These are phyloP conservation scores for Lithosia quadra DNA, from an alignment of 2,888 invertebrate species.

Conservation along the genomic window DNA sequence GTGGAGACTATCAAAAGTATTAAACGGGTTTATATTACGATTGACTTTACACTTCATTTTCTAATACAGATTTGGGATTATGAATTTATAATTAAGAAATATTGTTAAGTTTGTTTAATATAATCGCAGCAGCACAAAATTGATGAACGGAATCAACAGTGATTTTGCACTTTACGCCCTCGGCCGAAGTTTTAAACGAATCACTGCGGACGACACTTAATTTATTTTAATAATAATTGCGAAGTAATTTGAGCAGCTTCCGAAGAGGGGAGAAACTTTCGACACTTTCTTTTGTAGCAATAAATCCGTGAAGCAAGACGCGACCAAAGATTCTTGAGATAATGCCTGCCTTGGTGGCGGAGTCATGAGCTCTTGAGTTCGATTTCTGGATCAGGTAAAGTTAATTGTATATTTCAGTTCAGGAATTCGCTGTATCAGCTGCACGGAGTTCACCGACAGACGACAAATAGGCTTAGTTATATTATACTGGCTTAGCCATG, in stretches of 20 bases:
- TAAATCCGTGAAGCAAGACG: background rate
- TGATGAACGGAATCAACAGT: conserved; percentile 24
- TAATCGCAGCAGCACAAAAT: conserved; percentile 21
- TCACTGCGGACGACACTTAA: conserved; percentile 3
- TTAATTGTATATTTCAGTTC: too few species aligned
- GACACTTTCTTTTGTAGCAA: conserved; percentile 19
- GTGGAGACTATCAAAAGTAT: too few species aligned
- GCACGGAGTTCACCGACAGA: too few species aligned
- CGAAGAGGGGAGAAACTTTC: conserved; percentile 23
- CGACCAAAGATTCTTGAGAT: background rate
- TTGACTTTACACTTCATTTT: background rate
- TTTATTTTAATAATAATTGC: conserved; percentile 25
- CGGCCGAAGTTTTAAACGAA: conserved; percentile 12
- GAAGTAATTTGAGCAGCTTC: conserved; percentile 18
- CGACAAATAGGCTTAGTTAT: too few species aligned
- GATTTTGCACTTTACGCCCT: conserved; percentile 5
- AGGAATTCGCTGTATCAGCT: too few species aligned
- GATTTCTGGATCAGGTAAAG: background rate
- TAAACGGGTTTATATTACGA: too few species aligned
- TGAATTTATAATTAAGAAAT: background rate
- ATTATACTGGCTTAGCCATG: too few species aligned
- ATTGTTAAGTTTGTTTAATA: background rate
- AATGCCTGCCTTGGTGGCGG: background rate
- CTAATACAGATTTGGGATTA: background rate
- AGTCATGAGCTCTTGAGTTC: background rate